These are phyloP conservation scores for Bombus waltoni DNA, from an alignment of 1,140 invertebrate genomes.

Conservation along the genomic window DNA sequence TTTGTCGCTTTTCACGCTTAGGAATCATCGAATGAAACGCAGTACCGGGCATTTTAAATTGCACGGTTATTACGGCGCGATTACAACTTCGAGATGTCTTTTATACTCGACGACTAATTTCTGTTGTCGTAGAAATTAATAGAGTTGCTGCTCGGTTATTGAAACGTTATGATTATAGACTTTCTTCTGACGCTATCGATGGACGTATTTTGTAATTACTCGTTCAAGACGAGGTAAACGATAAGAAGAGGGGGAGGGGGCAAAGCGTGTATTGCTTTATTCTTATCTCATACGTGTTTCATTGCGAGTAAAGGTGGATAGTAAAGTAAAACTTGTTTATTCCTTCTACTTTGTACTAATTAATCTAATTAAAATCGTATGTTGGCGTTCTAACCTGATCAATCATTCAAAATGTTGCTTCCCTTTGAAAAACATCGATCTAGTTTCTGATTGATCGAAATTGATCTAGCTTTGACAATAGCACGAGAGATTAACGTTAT, in stretches of 20 bases:
- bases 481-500: too few species aligned
- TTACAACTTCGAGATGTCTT: background rate
- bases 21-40: background rate
- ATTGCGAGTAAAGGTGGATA: background rate
- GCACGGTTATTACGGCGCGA: background rate
- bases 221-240: background rate
- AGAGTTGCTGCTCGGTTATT: too few species aligned
- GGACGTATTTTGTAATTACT: background rate
- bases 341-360: background rate
- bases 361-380: background rate
- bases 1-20: background rate
- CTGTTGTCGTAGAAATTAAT: background rate
- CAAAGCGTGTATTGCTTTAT: too few species aligned
- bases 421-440: background rate
- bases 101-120: background rate
- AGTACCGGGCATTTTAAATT: background rate
- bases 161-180: too few species aligned
- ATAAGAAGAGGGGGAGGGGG: too few species aligned
- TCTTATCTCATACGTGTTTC: background rate
- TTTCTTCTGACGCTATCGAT: background rate
- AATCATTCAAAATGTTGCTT: too few species aligned
- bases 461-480: too few species aligned
- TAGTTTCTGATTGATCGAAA: background rate
- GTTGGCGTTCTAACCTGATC: background rate
- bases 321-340: background rate